phyloP scores from a whole-genome alignment of 2,113 vertebrate species.

The Dolichallabes microphthalmus region DNA sequence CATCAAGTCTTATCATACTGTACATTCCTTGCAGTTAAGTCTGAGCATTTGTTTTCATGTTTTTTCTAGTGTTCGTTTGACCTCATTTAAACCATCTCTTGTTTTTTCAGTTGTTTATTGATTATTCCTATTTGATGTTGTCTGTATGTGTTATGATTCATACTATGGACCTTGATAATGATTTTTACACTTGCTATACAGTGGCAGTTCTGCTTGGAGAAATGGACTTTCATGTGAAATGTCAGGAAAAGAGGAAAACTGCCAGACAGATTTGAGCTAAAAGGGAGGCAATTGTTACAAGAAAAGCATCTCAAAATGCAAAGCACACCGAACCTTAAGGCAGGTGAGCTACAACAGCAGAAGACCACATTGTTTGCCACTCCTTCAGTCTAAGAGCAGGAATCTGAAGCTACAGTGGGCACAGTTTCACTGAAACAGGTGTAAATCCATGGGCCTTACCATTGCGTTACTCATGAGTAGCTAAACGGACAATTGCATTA shows the following conservation, averaged over 20 bases:
- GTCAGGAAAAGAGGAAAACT: not conserved
- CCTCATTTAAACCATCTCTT: not conserved
- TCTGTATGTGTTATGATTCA: not conserved
- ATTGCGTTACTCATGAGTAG: not conserved
- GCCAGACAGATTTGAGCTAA: not conserved
- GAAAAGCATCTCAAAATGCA: not conserved
- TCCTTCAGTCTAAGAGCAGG: not conserved
- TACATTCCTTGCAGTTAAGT: not conserved
- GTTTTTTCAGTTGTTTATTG: not conserved
- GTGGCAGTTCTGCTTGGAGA: not conserved
- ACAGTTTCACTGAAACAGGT: not conserved
- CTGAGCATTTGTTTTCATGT: not conserved
- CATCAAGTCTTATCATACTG: not conserved
- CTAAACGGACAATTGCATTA: not conserved
- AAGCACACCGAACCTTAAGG: not conserved
- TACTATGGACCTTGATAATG: not conserved
- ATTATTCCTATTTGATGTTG: not conserved
- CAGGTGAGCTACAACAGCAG: not conserved
- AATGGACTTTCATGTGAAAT: not conserved
- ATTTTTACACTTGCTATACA: not conserved
- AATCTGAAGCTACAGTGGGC: not conserved
- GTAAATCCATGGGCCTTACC: not conserved
- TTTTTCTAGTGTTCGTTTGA: not conserved
- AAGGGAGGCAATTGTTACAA: not conserved
- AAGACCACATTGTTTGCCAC: not conserved